phyloP scores from a whole-genome alignment of 1,140 invertebrate species.

The Saccostrea glomerata region DNA sequence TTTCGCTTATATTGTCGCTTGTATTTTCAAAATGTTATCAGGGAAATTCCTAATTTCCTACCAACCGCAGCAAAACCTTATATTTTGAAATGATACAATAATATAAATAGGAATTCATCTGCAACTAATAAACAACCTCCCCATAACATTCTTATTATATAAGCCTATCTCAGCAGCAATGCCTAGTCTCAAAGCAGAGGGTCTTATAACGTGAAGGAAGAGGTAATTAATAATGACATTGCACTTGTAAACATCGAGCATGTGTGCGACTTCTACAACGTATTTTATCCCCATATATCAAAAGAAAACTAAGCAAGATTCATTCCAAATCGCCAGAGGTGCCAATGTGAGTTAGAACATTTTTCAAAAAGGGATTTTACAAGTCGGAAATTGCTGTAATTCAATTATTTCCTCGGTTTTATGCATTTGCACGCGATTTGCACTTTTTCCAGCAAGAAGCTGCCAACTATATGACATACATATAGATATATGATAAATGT shows the following conservation, averaged over 20 bases:
- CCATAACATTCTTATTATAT: neutral
- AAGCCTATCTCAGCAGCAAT: neutral
- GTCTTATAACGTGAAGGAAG: neutral
- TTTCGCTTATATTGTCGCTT: no score
- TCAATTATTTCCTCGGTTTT: neutral
- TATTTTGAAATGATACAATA: no score
- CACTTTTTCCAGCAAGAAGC: neutral
- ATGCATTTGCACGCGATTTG: neutral
- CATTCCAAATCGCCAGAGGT: neutral
- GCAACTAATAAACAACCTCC: neutral
- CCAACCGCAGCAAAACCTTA: no score
- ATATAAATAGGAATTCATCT: neutral
- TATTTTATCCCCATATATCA: neutral
- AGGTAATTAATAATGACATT: neutral
- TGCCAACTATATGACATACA: constrained; percentile 13
- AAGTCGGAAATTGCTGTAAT: neutral
- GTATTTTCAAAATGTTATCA: no score
- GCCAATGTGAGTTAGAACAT: neutral
- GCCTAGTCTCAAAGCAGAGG: neutral
- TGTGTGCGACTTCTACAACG: no score
- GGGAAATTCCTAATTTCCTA: no score
- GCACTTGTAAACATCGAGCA: neutral
- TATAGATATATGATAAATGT: neutral
- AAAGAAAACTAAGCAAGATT: neutral
- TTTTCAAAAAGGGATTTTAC: neutral